Base-by-base conservation (phyloP, 1,140 invertebrate genomes). In the Aphelenchoides besseyi region DNA sequence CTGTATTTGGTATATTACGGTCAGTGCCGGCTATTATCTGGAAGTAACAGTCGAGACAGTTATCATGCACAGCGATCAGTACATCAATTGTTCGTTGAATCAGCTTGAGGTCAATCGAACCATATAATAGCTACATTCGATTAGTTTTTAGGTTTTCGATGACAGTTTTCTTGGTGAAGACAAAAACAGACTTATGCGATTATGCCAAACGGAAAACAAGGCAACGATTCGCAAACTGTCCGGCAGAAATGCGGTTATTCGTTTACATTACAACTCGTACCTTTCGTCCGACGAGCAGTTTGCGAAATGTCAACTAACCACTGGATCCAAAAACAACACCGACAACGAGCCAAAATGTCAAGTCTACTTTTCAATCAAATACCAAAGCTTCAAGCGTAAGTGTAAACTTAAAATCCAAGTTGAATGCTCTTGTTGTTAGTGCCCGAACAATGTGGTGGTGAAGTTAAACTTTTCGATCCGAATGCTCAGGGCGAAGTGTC, bases 381-480 rank as follows among this genome's bases (percentile, higher is more conserved):
- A 85, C 62, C 83, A 80, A 41, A 85, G 85, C 29, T 59, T 83
- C 67, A 62, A 83, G 79, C 71, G 86, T 87, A 75, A 85, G 80
- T 68, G 9, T 63, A 32, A 29, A 3, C 16, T 8, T 28, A 26
- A 54, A 1, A 23, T 9, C 16, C 18, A 32, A 5, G 5, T 30
- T 63, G 32, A 33, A 63, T 2, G 2, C 1, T 61, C 1, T 63
- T 29, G 3, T 75, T 54, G 66, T n/a, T 82, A 86, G 80, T 86
- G n/a, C 77, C 83, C n/a, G 41, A 23, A 53, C 59, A 68, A 12
- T 82, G 79, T 64, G 76, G 77, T 28, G 77, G 70, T 16, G 74
- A 78, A 62, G 70, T 79, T 48, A 41, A 37, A 35, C 64, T 74
- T 33, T 33, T 68, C 29, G 73, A 71, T 18, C 8, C 37, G 5